A percentile compares a stretch with the other conserved stretches of the same genome.
Conservation (phyloP, 2,113 vertebrate species). For the Heterocephalus glaber region DNA sequence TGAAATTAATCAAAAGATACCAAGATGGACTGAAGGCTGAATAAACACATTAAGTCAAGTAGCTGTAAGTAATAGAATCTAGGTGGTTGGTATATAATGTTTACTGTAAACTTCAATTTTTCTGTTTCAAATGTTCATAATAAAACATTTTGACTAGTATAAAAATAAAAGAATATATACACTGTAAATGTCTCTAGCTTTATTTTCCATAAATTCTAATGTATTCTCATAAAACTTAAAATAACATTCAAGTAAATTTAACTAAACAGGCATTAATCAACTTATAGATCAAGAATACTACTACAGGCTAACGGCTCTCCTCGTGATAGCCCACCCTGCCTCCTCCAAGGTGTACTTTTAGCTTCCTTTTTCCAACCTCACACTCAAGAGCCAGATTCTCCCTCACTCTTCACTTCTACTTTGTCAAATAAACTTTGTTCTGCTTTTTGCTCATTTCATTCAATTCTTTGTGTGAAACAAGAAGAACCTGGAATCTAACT, state of each 20-base stretch:
- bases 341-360: neutral
- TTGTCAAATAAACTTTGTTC: neutral
- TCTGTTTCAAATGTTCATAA: neutral
- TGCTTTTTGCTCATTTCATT: neutral
- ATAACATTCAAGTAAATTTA: constrained; percentile 10
- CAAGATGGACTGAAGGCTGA: neutral
- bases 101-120: neutral
- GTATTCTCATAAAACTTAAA: neutral
- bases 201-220: constrained; percentile 14
- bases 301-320: neutral
- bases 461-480: neutral
- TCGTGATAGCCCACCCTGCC: neutral
- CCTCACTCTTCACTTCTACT: neutral
- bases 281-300: neutral
- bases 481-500: neutral
- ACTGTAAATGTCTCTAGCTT: neutral
- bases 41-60: neutral
- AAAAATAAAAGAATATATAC: neutral
- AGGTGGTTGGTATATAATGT: neutral
- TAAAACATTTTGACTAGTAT: neutral
- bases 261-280: neutral
- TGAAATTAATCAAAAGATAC: neutral
- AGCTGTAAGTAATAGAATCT: neutral
- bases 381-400: neutral
- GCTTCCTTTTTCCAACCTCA: neutral